phyloP scores from a whole-genome alignment of 53 echinoderm and acorn worm genomes.

The Mesocentrotus franciscanus region DNA sequence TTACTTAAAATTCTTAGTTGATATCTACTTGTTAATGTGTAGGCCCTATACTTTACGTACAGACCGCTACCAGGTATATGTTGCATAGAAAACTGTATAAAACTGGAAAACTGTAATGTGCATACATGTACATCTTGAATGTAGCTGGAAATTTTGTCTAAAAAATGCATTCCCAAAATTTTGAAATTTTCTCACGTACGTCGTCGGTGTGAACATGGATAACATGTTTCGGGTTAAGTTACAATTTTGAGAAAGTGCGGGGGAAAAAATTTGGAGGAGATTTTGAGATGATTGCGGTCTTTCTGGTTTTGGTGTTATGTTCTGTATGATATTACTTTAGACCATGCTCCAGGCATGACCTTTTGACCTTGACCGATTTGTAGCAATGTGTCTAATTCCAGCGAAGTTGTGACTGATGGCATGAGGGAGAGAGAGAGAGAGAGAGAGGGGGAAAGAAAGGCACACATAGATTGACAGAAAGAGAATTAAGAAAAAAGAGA shows the following conservation, averaged over 20 bases:
- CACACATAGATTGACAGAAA: not conserved
- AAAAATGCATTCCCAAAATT: no score
- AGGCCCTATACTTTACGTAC: no score
- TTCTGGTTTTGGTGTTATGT: not conserved
- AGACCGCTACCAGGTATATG: no score
- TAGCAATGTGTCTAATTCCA: constrained; percentile 29
- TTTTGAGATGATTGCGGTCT: constrained; percentile 17
- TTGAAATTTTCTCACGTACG: no score
- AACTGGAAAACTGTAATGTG: no score
- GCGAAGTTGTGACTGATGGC: not conserved
- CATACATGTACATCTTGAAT: no score
- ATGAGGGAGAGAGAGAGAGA: not conserved
- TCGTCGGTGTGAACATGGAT: not conserved
- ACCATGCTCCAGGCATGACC: not conserved
- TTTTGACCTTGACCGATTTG: constrained; percentile 30
- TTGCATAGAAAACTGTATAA: no score
- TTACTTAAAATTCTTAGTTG: no score
- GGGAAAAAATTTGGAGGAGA: not conserved
- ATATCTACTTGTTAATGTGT: no score
- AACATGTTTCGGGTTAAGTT: not conserved
- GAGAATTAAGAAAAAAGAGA: not conserved
- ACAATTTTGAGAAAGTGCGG: not conserved
- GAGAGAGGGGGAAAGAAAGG: not conserved
- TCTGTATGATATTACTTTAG: not conserved
- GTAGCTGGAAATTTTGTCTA: no score